phyloP scores from a whole-genome alignment of 2,888 invertebrate species.

The Ectemnius lituratus region DNA sequence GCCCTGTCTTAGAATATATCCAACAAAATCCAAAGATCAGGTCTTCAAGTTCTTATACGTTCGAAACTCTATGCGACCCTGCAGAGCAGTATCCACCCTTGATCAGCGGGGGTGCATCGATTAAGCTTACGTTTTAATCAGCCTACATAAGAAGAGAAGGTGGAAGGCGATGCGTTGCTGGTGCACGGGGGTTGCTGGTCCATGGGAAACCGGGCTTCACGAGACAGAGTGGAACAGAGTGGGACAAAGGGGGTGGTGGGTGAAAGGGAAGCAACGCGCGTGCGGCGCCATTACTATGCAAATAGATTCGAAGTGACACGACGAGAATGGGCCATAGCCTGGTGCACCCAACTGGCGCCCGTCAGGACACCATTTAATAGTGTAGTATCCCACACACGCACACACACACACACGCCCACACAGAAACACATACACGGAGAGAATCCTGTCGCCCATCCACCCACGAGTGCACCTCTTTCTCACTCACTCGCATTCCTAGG shows the following conservation, averaged over 20 bases:
- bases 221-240: background rate
- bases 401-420: slow-evolving; percentile 45
- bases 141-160: background rate
- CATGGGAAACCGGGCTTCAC: slow-evolving; percentile 20
- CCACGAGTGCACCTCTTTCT: slow-evolving; percentile 23
- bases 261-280: slow-evolving; percentile 20
- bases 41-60: too few relatives aligned
- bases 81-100: too few relatives aligned
- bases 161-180: background rate
- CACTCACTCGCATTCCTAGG: slow-evolving; percentile 4
- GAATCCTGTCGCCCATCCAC: slow-evolving; percentile 15
- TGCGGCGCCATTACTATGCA: slow-evolving; percentile 74
- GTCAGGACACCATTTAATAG: slow-evolving; percentile 71
- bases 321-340: slow-evolving; percentile 68
- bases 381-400: slow-evolving; percentile 61
- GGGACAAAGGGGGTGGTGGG: slow-evolving; percentile 2
- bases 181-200: too few relatives aligned
- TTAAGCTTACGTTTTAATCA: too few relatives aligned
- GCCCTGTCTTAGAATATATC: too few relatives aligned
- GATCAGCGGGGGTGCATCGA: too few relatives aligned
- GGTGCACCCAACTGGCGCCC: slow-evolving; percentile 71
- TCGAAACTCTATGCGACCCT: too few relatives aligned
- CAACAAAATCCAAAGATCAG: too few relatives aligned
- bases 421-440: slow-evolving; percentile 2
- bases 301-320: slow-evolving; percentile 75